phyloP scores from a whole-genome alignment of 2,113 vertebrate species.

The Glaucidium brasilianum region DNA sequence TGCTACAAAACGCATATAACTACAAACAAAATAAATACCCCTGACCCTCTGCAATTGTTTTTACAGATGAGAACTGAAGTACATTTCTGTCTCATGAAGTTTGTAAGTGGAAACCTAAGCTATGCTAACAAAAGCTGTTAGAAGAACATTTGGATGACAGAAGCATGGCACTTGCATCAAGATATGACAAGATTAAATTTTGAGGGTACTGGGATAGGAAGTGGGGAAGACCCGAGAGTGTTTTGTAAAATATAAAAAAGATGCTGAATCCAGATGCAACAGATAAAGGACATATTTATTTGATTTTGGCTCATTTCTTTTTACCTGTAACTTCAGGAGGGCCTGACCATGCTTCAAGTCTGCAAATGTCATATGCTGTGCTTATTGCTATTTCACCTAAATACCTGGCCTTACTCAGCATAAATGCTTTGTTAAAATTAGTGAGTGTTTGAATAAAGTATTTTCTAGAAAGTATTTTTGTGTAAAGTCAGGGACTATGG shows the following conservation, averaged over 20 bases:
- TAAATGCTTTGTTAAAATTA: background rate
- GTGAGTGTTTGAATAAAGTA: background rate
- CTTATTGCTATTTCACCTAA: background rate
- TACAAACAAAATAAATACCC: background rate
- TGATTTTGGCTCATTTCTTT: background rate
- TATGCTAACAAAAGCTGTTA: background rate
- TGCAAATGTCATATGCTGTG: background rate
- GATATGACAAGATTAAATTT: background rate
- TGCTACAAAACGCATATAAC: background rate
- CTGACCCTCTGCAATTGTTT: background rate
- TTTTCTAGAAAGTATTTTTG: background rate
- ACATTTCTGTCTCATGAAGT: background rate
- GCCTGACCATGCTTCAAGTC: background rate
- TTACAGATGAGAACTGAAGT: background rate
- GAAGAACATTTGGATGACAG: background rate
- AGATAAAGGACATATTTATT: background rate
- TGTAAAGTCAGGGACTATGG: background rate
- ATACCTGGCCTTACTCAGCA: background rate
- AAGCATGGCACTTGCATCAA: background rate
- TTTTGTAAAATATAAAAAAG: background rate
- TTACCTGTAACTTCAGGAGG: background rate
- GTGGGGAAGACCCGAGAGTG: accelerated
- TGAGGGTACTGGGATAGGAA: background rate
- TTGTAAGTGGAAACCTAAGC: background rate
- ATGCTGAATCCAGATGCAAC: background rate